Conservation (phyloP, 2,888 invertebrate species). For the Unio delphinus region DNA sequence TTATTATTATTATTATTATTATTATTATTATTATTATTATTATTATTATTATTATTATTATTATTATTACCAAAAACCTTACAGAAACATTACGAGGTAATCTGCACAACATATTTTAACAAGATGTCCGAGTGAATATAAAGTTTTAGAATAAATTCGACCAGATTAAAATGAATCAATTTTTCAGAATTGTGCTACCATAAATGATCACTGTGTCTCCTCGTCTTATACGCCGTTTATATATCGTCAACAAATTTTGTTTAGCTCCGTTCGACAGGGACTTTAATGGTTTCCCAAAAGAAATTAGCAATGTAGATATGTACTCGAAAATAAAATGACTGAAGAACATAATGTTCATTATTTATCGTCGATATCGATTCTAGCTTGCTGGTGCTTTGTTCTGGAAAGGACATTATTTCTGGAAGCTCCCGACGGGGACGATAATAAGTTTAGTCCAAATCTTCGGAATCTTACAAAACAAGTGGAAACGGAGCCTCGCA, state of each 20-base stretch:
- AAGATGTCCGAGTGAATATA: too few species aligned
- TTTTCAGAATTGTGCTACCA: too few species aligned
- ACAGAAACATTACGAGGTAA: not conserved
- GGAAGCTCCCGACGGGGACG: slow-evolving; percentile 18
- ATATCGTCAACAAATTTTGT: too few species aligned
- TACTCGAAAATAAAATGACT: slow-evolving; percentile 7
- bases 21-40: slow-evolving; percentile 3
- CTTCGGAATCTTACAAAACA: slow-evolving; percentile 33
- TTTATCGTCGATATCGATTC: slow-evolving; percentile 13
- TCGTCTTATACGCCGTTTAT: too few species aligned
- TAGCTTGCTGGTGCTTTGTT: not conserved
- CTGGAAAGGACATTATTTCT: too few species aligned
- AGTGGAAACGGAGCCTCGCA: slow-evolving; percentile 36
- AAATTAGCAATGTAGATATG: too few species aligned
- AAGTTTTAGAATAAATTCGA: too few species aligned
- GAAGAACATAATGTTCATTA: slow-evolving; percentile 10
- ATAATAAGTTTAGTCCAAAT: slow-evolving; percentile 27
- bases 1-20: slow-evolving; percentile 4
- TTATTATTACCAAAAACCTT: not conserved
- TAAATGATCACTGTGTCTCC: too few species aligned
- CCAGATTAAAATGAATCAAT: too few species aligned
- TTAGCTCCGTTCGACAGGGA: too few species aligned
- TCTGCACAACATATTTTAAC: not conserved
- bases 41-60: not conserved
- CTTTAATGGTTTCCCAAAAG: too few species aligned